Base-by-base conservation (phyloP, 2,797 vertebrate species). In the Sciaenops ocellatus region DNA sequence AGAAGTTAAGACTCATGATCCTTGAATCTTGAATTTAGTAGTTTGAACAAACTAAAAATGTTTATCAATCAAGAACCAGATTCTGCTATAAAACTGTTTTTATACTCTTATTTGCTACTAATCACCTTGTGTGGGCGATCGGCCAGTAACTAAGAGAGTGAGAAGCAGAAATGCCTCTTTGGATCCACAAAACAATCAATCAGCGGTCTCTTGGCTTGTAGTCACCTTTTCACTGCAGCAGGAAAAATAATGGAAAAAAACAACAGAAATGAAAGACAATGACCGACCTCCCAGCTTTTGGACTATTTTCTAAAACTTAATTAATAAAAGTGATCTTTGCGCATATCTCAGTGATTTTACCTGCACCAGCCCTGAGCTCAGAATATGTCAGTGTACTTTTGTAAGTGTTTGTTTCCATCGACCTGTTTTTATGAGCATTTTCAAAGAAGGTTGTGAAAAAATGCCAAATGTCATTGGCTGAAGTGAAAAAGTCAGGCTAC, bases 101-200 rank as follows among this genome's bases (percentile, higher is more conserved):
- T 44, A 12, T 41, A 11, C 2, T 34, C 24, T 46, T 28, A 67
- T 51, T 57, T 57, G 22, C 55, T 66, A 28, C 46, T 73, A 6
- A 67, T 77, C 51, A 51, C 41, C n/a, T 38, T 48, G 73, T 65
- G 69, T 68, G 18, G 60, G 56, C 42, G 6, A 64, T 3, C 8
- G n/a, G 65, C 74, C 50, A 56, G 56, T 41, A 42, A 30, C 46
- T 55, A 52, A 62, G 55, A 62, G 47, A 64, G 69, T 13, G 30
- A 57, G 66, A 55, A 60, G 38, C 60, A 65, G 6, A 74, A 79
- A 60, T 50, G 22, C 18, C 28, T 76, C 64, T 44, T 41, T 79
- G 67, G 47, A 57, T 56, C 15, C 48, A 69, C 46, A 51, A 66
- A 73, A 69, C 71, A 77, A 81, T 87, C 67, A 64, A 55, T 87